Base-by-base conservation (phyloP, 2,113 vertebrate species). In the Cebidichthys violaceus region DNA sequence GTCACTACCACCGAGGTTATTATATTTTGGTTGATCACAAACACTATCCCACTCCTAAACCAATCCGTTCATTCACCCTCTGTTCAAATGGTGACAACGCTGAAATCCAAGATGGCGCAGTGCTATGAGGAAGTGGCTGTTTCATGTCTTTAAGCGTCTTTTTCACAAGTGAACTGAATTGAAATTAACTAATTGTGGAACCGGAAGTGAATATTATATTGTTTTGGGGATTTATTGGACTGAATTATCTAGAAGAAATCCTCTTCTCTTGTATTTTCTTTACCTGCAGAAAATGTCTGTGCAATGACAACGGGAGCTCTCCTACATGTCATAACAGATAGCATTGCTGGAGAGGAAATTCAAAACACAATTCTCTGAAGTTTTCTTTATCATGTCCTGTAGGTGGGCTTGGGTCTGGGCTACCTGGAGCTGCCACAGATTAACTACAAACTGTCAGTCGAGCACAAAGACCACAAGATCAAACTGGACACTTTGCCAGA, bases 341-440 rank as follows among this genome's bases (percentile, higher is more conserved):
- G 35, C 70, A 2, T 20, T 8, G n/a, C n/a, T 29, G 1, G 29
- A 37, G 24, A 18, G 24, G 2, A 50, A 43, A 14, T 75, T 27
- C 55, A 15, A 7, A 59, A 59, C 43, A 8, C 31, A 41, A 1
- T 11, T 37, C 9, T 27, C 45, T 57, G 9, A 29, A 43, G n/a
- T 24, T 43, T 13, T 54, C 27, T 54, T 18, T 22, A n/a, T 84
- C 1, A 1, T 66, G 20, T 29, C 37, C 2, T 85, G 0, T 84
- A 99, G 98, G 98, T 99, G 0, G 98, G 98, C 4, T 90, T 99
- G 4, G 98, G 98, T 3, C 93, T 99, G 86, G 98, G 98, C 67
- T 99, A 99, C 92, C 90, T 99, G 92, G 98, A 99, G 93, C 95
- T 99, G 83, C 98, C 98, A 13, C 98, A 99, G 92, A 97, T 99